Percentiles rank a stretch among this genome's conserved stretches.
Conservation (phyloP, 2,888 invertebrate genomes). For the Acronicta alni region DNA sequence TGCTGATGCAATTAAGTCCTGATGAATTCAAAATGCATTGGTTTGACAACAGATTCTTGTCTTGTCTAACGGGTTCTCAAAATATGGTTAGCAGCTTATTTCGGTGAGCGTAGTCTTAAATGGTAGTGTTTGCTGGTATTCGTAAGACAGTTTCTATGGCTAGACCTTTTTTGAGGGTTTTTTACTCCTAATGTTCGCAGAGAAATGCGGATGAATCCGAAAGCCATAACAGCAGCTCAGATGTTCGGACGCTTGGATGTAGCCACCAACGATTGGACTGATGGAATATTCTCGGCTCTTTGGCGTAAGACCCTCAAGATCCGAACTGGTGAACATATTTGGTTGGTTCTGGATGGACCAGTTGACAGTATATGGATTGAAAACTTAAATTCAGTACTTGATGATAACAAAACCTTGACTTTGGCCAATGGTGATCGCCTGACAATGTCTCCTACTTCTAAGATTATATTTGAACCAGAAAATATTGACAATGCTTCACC, state of each 20-base stretch:
- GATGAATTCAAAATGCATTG: too few relatives aligned
- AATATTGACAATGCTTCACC: conserved; percentile 99
- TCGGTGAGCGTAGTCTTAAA: too few relatives aligned
- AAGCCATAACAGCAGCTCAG: conserved; percentile 98
- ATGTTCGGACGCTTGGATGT: conserved; percentile 99
- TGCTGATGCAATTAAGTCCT: too few relatives aligned
- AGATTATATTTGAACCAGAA: conserved; percentile 98
- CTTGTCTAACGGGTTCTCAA: too few relatives aligned
- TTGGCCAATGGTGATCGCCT: conserved; percentile 98
- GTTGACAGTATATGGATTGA: conserved; percentile 99
- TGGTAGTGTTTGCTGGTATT: too few relatives aligned
- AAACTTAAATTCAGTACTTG: conserved; percentile 98
- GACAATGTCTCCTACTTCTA: conserved; percentile 97
- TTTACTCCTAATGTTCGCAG: conserved; percentile 72
- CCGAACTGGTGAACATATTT: conserved; percentile 96
- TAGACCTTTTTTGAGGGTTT: neutral
- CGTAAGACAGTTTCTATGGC: too few relatives aligned
- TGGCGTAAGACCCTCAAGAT: conserved; percentile 98
- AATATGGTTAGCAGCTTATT: too few relatives aligned
- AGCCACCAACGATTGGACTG: conserved; percentile 99
- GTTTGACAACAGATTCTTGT: too few relatives aligned
- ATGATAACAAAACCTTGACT: conserved; percentile 98
- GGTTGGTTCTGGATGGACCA: conserved; percentile 98
- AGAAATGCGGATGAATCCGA: conserved; percentile 99
- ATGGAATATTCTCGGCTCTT: conserved; percentile 98